Conservation (phyloP, 1,140 invertebrate species). For the Drosophila sulfurigaster region DNA sequence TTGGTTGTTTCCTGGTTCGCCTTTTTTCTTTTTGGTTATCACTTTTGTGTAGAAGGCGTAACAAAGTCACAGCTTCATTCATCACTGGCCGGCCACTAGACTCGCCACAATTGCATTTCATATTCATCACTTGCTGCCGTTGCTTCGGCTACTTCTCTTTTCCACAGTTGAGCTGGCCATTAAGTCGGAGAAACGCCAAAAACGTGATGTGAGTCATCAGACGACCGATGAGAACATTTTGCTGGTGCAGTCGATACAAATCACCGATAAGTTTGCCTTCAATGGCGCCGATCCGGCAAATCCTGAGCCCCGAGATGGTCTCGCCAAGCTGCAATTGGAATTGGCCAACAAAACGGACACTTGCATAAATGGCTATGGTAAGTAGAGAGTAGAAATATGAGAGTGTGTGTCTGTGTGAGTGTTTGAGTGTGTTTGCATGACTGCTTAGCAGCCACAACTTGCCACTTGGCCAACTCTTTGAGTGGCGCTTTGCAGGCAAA, state of each 20-base stretch:
- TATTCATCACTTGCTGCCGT: slow-evolving; percentile 35
- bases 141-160: slow-evolving; percentile 33
- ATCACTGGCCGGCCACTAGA: slow-evolving; percentile 26
- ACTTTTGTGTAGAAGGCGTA: neutral
- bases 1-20: neutral
- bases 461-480: neutral
- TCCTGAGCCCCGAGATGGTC: slow-evolving; percentile 55
- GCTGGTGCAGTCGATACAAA: slow-evolving; percentile 96
- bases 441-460: neutral
- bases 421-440: neutral
- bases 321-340: slow-evolving; percentile 78
- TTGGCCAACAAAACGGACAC: slow-evolving; percentile 78
- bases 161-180: slow-evolving; percentile 74
- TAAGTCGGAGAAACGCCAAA: slow-evolving; percentile 71
- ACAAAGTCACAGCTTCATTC: slow-evolving; percentile 28
- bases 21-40: neutral
- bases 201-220: slow-evolving; percentile 84
- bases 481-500: slow-evolving; percentile 13
- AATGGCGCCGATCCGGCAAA: slow-evolving; percentile 86
- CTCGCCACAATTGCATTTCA: neutral
- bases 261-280: slow-evolving; percentile 96
- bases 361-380: slow-evolving; percentile 84
- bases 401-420: neutral
- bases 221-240: slow-evolving; percentile 91
- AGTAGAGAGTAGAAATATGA: slow-evolving; percentile 30